Evolutionary conservation across 2,888 invertebrate genomes (phyloP), one percentile per base, ranked within the genome.

Genomic region (Rosalia funebris): DNA sequence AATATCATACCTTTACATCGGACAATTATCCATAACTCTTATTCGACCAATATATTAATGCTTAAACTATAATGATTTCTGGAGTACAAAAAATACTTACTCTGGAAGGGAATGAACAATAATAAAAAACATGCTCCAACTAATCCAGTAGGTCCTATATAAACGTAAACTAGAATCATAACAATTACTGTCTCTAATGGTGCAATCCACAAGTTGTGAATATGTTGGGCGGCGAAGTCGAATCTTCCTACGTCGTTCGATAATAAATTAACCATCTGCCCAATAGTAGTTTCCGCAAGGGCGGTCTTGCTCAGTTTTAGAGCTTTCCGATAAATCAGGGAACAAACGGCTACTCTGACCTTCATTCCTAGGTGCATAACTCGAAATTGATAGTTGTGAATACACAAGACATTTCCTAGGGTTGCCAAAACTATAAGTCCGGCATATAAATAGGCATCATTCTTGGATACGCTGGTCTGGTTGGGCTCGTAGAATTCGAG

Each of bases 291-390:
- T 41, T 63, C 60, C 10, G 60, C 68, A 17, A 60, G 41, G 19
- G 60, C 36, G 4, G 46, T 17, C n/a, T 45, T 91, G 55, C 91
- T 93, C 31, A 95, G 82, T 65, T 85, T 83, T 12, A 80, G 63
- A 9, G 78, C 70, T 70, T 95, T 95, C 77, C 93, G 86, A 77
- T 93, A 95, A 60, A 96, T 87, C 19, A 95, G 83, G 0, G 92
- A 89, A 73, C 93, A 93, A 74, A 91, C 89, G 0, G 92, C 92
- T 0, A 95, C 87, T 7, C 94, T 83, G 76, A 93, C 86, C 80
- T 91, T 88, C 92, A 94, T 91, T 45, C 95, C 94, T 79, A 91
- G 86, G 72, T 92, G 90, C 48, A 91, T 83, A n/a, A 92, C 87
- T 11, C 88, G 90, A 84, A 95, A 88, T 89, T 95, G 93, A 77